Conservation (phyloP, 2,888 invertebrate genomes). For the Mesoligia furuncula region DNA sequence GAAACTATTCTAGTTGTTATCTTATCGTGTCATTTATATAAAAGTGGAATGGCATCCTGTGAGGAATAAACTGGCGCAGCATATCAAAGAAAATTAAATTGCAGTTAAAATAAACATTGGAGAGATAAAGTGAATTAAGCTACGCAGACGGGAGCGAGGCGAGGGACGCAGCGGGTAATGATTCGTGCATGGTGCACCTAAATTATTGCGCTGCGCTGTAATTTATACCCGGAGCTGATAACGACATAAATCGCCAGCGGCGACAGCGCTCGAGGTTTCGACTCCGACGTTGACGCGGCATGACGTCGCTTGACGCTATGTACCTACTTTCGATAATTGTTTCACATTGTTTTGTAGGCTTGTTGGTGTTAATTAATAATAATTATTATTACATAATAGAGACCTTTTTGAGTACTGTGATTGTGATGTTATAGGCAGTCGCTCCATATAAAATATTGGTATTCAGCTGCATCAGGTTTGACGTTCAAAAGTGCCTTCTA, state of each 20-base stretch:
- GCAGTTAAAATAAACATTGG: slow-evolving; percentile 83
- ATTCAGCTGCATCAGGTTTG: background rate
- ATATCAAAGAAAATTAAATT: slow-evolving; percentile 78
- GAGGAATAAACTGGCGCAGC: slow-evolving; percentile 66
- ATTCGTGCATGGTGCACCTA: slow-evolving; percentile 89
- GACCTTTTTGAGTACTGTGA: background rate
- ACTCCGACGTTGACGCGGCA: slow-evolving; percentile 84
- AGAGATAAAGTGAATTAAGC: slow-evolving; percentile 88
- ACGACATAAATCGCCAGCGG: slow-evolving; percentile 87
- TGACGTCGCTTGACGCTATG: slow-evolving; percentile 83
- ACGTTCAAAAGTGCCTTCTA: no score
- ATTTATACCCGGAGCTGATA: slow-evolving; percentile 89
- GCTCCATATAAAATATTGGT: background rate
- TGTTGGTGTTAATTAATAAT: slow-evolving; percentile 22
- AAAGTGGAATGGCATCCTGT: slow-evolving; percentile 23
- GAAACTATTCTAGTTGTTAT: slow-evolving; percentile 13
- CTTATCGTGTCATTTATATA: slow-evolving; percentile 47
- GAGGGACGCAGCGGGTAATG: slow-evolving; percentile 87
- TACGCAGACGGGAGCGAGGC: slow-evolving; percentile 74
- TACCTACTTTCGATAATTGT: slow-evolving; percentile 63
- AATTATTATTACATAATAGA: background rate
- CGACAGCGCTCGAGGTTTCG: slow-evolving; percentile 84
- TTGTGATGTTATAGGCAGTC: background rate
- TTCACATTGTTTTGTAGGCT: slow-evolving; percentile 43
- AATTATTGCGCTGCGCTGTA: slow-evolving; percentile 88